A percentile compares a stretch with the other conserved stretches of the same genome.
phyloP scores from a whole-genome alignment of 2,113 vertebrate species.

The Scortum barcoo region DNA sequence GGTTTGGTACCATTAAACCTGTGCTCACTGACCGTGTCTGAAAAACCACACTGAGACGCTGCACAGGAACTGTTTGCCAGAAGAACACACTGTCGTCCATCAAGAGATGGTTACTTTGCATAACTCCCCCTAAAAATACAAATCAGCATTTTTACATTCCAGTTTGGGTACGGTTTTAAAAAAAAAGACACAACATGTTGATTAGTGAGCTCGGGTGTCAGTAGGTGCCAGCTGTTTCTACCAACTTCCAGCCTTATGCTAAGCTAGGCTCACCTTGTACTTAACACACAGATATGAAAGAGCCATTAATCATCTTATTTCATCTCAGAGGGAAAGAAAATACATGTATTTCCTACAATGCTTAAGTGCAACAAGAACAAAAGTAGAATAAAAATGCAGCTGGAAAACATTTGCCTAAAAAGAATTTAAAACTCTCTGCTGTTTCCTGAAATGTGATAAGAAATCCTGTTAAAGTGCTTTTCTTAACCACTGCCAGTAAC shows the following conservation, averaged over 20 bases:
- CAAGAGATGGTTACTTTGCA: neutral
- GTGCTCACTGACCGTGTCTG: neutral
- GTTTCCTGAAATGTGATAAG: constrained; percentile 29
- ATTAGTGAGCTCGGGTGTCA: neutral
- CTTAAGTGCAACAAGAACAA: neutral
- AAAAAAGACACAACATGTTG: neutral
- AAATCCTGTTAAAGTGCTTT: constrained; percentile 29
- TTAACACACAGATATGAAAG: neutral
- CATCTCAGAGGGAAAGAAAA: neutral
- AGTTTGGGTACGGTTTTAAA: neutral
- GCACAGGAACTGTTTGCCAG: neutral
- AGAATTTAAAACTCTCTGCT: neutral
- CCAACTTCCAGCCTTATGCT: neutral
- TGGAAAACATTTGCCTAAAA: neutral
- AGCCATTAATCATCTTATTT: neutral
- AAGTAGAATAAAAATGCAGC: neutral
- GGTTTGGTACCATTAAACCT: neutral
- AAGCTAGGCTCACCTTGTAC: neutral
- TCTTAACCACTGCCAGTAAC: constrained; percentile 12
- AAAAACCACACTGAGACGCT: neutral
- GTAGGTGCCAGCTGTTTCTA: neutral
- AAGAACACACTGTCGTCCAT: neutral
- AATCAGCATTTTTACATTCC: neutral
- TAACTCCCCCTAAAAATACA: neutral
- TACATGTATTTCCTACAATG: neutral